phyloP scores from a whole-genome alignment of 53 echinoderm and acorn worm genomes.

The Arbacia lixula region DNA sequence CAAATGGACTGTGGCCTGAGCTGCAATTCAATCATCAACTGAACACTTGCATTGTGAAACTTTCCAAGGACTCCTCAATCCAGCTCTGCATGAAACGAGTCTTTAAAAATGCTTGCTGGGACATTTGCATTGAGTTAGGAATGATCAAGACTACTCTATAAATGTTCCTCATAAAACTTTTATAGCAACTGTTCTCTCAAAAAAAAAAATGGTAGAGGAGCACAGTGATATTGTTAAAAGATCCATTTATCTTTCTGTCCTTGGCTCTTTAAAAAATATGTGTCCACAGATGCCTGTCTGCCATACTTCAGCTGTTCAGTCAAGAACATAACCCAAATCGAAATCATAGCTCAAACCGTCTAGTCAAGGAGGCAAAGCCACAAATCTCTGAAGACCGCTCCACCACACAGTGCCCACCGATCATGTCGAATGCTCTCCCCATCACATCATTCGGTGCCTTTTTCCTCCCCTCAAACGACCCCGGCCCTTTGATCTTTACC shows the following conservation, averaged over 20 bases:
- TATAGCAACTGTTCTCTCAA: too few species aligned
- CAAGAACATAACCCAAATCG: constrained; percentile 51
- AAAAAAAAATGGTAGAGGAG: neutral
- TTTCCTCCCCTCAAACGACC: constrained; percentile 37
- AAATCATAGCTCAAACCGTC: constrained; percentile 61
- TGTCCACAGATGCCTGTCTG: constrained; percentile 41
- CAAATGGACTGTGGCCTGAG: too few species aligned
- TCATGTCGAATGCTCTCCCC: constrained; percentile 57
- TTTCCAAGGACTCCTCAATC: too few species aligned
- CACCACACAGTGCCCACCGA: constrained; percentile 53
- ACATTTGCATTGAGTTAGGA: too few species aligned
- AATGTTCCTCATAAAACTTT: too few species aligned
- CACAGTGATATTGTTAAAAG: neutral
- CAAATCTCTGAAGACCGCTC: constrained; percentile 43
- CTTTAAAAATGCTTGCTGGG: too few species aligned
- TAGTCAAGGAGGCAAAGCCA: constrained; percentile 32
- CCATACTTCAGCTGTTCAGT: constrained; percentile 53
- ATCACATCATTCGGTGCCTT: constrained; percentile 51
- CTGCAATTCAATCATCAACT: too few species aligned
- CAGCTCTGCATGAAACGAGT: too few species aligned
- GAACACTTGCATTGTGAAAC: too few species aligned
- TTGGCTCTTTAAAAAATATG: neutral
- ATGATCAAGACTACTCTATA: too few species aligned
- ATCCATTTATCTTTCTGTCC: constrained; percentile 19
- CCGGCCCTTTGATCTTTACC: constrained; percentile 60